phyloP scores from a whole-genome alignment of 2,797 vertebrate genomes.

The Jordanella pulchra region DNA sequence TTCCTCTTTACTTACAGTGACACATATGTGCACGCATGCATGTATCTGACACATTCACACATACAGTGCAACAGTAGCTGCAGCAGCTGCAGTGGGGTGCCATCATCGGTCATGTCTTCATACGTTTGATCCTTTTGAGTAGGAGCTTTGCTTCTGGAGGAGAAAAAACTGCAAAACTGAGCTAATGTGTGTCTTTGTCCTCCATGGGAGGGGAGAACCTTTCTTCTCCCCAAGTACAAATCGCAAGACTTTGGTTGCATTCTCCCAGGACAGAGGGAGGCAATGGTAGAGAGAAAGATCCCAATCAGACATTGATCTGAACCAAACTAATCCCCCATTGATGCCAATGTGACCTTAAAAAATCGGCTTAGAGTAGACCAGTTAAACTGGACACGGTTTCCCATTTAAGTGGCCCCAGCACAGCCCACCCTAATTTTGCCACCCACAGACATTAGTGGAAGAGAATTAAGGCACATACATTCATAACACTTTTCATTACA shows the following conservation, averaged over 20 bases:
- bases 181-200: conserved; percentile 85
- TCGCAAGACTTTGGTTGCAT: conserved; percentile 79
- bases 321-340: conserved; percentile 86
- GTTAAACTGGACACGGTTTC: conserved; percentile 84
- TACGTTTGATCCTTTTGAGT: conserved; percentile 78
- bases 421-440: conserved; percentile 79
- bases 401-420: conserved; percentile 70
- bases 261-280: conserved; percentile 77
- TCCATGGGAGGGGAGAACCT: conserved; percentile 75
- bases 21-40: conserved; percentile 11
- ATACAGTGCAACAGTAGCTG: conserved; percentile 56
- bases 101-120: conserved; percentile 72
- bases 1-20: conserved; percentile 22
- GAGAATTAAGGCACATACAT: conserved; percentile 84
- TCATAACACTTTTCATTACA: conserved; percentile 84
- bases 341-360: conserved; percentile 85
- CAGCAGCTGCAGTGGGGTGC: conserved; percentile 68
- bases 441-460: conserved; percentile 80
- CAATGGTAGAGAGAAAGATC: conserved; percentile 80
- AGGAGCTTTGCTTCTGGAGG: conserved; percentile 66
- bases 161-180: conserved; percentile 83
- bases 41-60: conserved; percentile 29
- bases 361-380: conserved; percentile 84
- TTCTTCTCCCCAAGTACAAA: conserved; percentile 83
- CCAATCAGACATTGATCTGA: conserved; percentile 85